Conservation (phyloP, 2,888 invertebrate species). For the Drosophila diplacantha region DNA sequence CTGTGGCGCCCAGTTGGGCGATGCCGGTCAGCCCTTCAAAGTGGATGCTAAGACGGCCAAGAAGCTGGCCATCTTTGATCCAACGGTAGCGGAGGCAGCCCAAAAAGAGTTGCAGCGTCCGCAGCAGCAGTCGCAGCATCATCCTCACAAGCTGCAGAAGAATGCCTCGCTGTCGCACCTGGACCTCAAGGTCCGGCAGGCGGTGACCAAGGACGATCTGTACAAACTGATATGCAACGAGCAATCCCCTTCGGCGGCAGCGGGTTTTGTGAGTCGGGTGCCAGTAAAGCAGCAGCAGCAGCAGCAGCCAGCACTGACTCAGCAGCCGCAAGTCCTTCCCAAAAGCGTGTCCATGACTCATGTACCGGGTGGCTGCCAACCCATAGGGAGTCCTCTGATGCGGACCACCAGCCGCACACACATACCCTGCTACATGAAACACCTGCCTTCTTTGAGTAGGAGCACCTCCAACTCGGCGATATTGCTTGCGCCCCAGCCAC, state of each 20-base stretch:
- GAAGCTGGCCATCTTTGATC: conserved; percentile 75
- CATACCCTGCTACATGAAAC: conserved; percentile 77
- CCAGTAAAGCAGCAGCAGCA: conserved; percentile 64
- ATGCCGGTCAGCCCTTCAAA: conserved; percentile 71
- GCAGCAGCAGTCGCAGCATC: conserved; percentile 36
- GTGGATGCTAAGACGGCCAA: conserved; percentile 75
- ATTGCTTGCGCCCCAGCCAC: conserved; percentile 50
- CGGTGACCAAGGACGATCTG: conserved; percentile 77
- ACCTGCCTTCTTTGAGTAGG: conserved; percentile 74
- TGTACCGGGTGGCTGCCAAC: conserved; percentile 59
- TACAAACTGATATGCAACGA: conserved; percentile 77
- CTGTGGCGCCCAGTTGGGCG: conserved; percentile 68
- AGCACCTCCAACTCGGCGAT: conserved; percentile 77
- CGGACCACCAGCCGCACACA: conserved; percentile 75
- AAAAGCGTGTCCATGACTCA: conserved; percentile 77
- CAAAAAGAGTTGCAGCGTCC: conserved; percentile 71
- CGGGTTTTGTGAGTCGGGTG: conserved; percentile 61
- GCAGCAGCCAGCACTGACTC: conserved; percentile 14
- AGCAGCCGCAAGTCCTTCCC: conserved; percentile 55
- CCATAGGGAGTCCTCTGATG: conserved; percentile 34
- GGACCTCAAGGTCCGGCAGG: conserved; percentile 76
- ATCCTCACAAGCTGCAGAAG: conserved; percentile 68
- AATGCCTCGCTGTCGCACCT: conserved; percentile 77
- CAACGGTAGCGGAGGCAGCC: conserved; percentile 75
- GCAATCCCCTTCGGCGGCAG: conserved; percentile 52